phyloP scores from a whole-genome alignment of 1,140 invertebrate species.

The Coelopa frigida region DNA sequence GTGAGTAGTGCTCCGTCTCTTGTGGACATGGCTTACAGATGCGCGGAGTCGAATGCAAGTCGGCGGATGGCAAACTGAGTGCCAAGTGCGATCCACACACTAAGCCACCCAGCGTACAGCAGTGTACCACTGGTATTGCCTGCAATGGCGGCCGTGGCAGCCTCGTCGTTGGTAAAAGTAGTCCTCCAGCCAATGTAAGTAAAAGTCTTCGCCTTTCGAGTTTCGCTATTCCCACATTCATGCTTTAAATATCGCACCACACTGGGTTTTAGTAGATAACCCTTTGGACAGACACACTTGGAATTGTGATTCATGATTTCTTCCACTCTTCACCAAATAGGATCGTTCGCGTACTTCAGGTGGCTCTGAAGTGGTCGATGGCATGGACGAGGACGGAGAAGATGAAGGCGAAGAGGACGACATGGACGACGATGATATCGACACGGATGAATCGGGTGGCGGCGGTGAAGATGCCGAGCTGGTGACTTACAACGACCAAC shows the following conservation, averaged over 20 bases:
- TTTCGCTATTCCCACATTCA: no score
- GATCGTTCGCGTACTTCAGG: not conserved
- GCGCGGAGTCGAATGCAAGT: slow-evolving; percentile 70
- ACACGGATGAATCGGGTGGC: slow-evolving; percentile 30
- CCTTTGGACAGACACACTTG: no score
- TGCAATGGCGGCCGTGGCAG: slow-evolving; percentile 46
- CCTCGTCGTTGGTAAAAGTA: slow-evolving; percentile 40
- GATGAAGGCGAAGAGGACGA: slow-evolving; percentile 22
- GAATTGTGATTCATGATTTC: not conserved
- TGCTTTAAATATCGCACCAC: no score
- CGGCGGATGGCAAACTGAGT: slow-evolving; percentile 41
- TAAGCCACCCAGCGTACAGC: slow-evolving; percentile 55
- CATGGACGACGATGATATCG: slow-evolving; percentile 29
- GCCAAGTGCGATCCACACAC: slow-evolving; percentile 49
- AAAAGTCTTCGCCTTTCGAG: no score
- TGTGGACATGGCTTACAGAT: slow-evolving; percentile 79
- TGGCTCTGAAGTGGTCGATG: not conserved
- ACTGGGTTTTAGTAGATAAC: no score
- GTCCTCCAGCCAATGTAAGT: slow-evolving; percentile 28
- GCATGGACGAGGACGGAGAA: slow-evolving; percentile 4
- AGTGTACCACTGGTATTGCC: slow-evolving; percentile 60
- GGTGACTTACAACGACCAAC: slow-evolving; percentile 33
- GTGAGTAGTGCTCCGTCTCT: slow-evolving; percentile 84
- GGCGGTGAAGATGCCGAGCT: slow-evolving; percentile 32
- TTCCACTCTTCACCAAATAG: not conserved